These are phyloP conservation scores for Gallinago stenura DNA, from an alignment of 2,797 vertebrate genomes.

Conservation along the genomic window DNA sequence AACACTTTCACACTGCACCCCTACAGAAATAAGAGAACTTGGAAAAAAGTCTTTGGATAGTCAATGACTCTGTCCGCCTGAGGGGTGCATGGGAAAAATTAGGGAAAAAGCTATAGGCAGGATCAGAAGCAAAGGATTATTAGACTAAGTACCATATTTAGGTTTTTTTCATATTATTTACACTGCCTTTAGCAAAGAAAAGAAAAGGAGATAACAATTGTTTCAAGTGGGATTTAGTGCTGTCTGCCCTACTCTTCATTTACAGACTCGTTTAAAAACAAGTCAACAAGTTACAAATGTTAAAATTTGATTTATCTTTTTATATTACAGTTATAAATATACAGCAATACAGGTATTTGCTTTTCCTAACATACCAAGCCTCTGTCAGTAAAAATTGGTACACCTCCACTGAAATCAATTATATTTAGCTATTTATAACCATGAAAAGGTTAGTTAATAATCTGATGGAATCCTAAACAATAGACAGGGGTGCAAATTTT, in stretches of 20 bases:
- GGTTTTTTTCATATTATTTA: not conserved
- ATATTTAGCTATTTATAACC: not conserved
- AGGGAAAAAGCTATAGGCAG: not conserved
- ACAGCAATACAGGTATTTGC: not conserved
- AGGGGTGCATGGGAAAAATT: not conserved
- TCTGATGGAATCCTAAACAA: not conserved
- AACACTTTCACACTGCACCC: not conserved
- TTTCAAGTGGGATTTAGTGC: not conserved
- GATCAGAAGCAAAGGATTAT: not conserved
- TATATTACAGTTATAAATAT: not conserved
- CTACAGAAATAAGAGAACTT: not conserved
- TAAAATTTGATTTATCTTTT: not conserved
- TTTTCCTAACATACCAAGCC: not conserved
- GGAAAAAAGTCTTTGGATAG: not conserved
- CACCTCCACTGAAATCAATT: not conserved
- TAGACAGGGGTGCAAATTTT: not conserved
- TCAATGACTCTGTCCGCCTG: not conserved
- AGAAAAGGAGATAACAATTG: not conserved
- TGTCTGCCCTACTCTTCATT: not conserved
- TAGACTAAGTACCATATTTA: not conserved
- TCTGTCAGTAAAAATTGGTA: not conserved
- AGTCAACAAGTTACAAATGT: not conserved
- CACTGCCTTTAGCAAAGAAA: not conserved
- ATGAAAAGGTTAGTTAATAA: not conserved
- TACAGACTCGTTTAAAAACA: not conserved